Evolutionary conservation across 2,888 invertebrate species (phyloP).

Genomic region (Drymonia ruficornis): DNA sequence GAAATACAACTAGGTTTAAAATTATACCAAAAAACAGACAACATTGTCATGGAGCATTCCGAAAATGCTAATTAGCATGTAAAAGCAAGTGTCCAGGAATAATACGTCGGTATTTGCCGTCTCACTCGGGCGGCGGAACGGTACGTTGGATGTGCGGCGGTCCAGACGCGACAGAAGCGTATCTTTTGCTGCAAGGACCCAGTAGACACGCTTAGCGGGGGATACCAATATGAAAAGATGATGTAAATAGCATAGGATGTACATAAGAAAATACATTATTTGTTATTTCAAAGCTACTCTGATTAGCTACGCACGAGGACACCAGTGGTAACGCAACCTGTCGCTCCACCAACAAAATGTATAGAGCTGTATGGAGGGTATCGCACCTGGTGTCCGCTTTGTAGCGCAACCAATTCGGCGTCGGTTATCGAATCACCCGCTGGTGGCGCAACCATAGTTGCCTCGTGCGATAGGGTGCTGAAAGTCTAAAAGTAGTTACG

Average conservation of each 20-base stretch:
- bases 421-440: no score
- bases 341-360: no score
- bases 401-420: no score
- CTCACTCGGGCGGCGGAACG: conserved; percentile 26
- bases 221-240: neutral
- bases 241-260: neutral
- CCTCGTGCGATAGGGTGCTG: no score
- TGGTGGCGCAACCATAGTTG: no score
- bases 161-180: conserved; percentile 20
- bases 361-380: no score
- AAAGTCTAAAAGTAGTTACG: no score
- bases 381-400: no score
- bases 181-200: conserved; percentile 13
- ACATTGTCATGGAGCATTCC: conserved; percentile 4
- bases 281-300: no score
- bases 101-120: conserved; percentile 27
- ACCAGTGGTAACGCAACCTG: no score
- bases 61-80: conserved; percentile 21
- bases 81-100: conserved; percentile 26
- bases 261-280: no score
- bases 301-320: no score
- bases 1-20: neutral
- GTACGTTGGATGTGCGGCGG: conserved; percentile 26
- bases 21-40: neutral
- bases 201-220: conserved; percentile 15